Conservation (phyloP, 2,797 vertebrate genomes). For the Amniataba percoides region DNA sequence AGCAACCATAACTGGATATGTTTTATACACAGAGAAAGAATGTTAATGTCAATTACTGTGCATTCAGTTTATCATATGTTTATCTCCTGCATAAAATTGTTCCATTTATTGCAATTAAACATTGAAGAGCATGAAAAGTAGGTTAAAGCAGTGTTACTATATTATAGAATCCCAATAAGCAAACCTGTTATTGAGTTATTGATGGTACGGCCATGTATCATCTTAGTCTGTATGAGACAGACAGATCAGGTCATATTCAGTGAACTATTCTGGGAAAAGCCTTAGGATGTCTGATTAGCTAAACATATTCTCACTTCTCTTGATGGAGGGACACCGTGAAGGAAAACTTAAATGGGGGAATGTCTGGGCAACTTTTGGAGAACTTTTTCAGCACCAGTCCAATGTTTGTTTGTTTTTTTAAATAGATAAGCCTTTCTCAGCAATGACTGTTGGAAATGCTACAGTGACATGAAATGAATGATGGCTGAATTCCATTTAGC, state of each 20-base stretch:
- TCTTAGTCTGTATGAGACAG: conserved; percentile 6
- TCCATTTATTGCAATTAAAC: background rate
- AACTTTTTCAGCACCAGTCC: no score
- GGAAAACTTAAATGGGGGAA: background rate
- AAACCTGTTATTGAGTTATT: background rate
- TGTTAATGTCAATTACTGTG: background rate
- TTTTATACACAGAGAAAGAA: no score
- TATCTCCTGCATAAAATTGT: background rate
- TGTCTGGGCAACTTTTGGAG: no score
- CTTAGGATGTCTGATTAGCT: background rate
- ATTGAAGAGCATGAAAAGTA: background rate
- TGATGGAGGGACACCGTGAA: background rate
- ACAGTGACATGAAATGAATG: background rate
- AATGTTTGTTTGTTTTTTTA: no score
- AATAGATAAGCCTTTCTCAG: background rate
- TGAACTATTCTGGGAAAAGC: background rate
- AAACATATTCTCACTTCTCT: background rate
- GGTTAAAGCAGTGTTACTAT: background rate
- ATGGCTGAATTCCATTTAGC: conserved; percentile 18
- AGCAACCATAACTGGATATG: no score
- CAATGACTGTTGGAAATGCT: background rate
- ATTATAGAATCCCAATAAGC: background rate
- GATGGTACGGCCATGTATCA: background rate
- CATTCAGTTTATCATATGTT: background rate
- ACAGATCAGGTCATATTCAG: background rate